These are phyloP conservation scores for Gymnoscelis rufifasciata DNA, from an alignment of 2,888 invertebrate species.

Conservation along the genomic window DNA sequence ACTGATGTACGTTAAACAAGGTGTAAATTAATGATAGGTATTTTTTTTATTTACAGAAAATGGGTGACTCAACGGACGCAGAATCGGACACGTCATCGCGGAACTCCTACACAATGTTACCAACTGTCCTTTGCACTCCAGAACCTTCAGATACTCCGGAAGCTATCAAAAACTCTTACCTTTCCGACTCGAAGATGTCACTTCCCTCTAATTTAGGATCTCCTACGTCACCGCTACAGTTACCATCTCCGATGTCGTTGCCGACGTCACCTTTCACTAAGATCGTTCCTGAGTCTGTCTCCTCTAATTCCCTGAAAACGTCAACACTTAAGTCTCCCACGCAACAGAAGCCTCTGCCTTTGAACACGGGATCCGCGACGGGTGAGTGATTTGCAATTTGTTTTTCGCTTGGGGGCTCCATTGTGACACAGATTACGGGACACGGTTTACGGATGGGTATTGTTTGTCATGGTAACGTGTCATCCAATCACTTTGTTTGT, in stretches of 20 bases:
- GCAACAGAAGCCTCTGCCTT: conserved; percentile 35
- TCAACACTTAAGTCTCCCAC: conserved; percentile 33
- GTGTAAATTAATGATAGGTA: no score
- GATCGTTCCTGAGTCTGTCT: conserved; percentile 40
- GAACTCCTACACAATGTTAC: conserved; percentile 55
- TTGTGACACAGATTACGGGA: neutral
- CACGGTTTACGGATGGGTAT: neutral
- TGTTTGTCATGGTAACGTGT: neutral
- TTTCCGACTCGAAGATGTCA: conserved; percentile 63
- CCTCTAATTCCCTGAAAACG: conserved; percentile 45
- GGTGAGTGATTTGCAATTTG: conserved; percentile 46
- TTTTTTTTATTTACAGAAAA: conserved; percentile 43
- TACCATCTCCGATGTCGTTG: conserved; percentile 62
- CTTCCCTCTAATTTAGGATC: conserved; percentile 63
- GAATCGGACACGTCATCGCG: conserved; percentile 40
- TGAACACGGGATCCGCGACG: conserved; percentile 59
- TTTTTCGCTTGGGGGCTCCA: neutral
- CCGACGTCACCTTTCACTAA: conserved; percentile 61
- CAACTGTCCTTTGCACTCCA: conserved; percentile 62
- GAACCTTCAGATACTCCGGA: conserved; percentile 41
- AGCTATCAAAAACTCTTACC: conserved; percentile 41
- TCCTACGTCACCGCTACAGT: conserved; percentile 58
- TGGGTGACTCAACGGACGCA: conserved; percentile 52
- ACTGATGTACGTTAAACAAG: no score
- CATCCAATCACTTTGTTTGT: neutral